Evolutionary conservation across 2,888 invertebrate genomes (phyloP).

Genomic region (Barypeithes pellucidus): DNA sequence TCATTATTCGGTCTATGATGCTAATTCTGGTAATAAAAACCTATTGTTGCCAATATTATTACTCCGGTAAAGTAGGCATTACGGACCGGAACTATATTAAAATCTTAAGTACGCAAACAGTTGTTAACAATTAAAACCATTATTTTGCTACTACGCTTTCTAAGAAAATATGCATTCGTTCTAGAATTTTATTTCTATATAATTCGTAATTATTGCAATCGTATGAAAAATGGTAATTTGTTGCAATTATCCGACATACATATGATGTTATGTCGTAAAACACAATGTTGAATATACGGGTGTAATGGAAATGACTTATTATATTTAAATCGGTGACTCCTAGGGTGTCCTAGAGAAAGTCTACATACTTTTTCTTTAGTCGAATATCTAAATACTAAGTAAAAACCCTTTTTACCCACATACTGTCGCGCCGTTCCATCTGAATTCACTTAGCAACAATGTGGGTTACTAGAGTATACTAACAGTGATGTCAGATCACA

Average conservation of each 20-base stretch:
- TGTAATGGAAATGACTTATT: no score
- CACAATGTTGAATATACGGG: background rate
- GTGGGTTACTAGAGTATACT: no score
- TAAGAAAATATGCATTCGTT: slow-evolving; percentile 28
- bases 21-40: background rate
- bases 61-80: background rate
- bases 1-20: background rate
- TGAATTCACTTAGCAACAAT: no score
- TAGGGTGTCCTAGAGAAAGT: no score
- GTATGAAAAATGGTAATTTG: slow-evolving; percentile 9
- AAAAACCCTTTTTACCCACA: no score
- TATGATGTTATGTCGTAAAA: slow-evolving; percentile 4
- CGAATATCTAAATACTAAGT: no score
- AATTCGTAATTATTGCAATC: background rate
- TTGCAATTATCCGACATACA: slow-evolving; percentile 6
- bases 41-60: background rate
- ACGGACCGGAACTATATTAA: slow-evolving; percentile 13
- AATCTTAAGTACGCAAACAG: slow-evolving; percentile 22
- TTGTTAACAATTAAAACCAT: slow-evolving; percentile 22
- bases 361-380: no score
- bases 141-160: slow-evolving; percentile 38
- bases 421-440: no score
- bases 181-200: slow-evolving; percentile 26
- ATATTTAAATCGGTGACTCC: no score
- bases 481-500: no score